Conservation (phyloP, 2,113 vertebrate species). For the Indicator maculatus region DNA sequence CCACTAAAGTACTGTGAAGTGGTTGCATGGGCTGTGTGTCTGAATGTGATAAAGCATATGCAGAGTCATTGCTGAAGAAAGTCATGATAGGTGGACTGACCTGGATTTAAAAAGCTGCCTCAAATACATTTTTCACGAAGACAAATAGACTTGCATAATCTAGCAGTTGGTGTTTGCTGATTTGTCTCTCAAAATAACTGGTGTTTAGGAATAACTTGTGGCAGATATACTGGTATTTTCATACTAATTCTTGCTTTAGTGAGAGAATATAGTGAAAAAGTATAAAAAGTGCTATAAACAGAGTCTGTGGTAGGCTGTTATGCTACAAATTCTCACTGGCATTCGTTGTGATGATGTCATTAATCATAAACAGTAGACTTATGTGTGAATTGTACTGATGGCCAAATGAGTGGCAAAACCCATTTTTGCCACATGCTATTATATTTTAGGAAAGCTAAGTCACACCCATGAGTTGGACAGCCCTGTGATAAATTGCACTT, state of each 20-base stretch:
- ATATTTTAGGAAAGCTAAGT: neutral
- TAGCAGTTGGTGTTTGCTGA: neutral
- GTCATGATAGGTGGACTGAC: neutral
- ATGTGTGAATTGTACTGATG: neutral
- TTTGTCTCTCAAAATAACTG: slow-evolving; percentile 1
- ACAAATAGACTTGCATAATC: neutral
- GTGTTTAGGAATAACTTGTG: neutral
- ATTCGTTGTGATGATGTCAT: neutral
- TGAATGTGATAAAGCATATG: neutral
- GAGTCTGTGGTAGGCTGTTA: neutral
- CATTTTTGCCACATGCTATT: neutral
- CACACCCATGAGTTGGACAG: neutral
- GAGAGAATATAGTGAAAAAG: neutral
- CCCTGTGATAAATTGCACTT: neutral
- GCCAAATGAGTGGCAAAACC: neutral
- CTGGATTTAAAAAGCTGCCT: neutral
- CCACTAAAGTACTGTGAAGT: neutral
- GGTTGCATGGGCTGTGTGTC: neutral
- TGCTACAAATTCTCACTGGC: neutral
- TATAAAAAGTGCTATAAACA: neutral
- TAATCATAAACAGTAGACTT: neutral
- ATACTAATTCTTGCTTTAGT: neutral
- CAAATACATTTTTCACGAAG: neutral
- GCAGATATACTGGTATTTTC: neutral
- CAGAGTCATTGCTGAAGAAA: neutral